Conservation (phyloP, 2,113 vertebrate species). For the Meles meles region DNA sequence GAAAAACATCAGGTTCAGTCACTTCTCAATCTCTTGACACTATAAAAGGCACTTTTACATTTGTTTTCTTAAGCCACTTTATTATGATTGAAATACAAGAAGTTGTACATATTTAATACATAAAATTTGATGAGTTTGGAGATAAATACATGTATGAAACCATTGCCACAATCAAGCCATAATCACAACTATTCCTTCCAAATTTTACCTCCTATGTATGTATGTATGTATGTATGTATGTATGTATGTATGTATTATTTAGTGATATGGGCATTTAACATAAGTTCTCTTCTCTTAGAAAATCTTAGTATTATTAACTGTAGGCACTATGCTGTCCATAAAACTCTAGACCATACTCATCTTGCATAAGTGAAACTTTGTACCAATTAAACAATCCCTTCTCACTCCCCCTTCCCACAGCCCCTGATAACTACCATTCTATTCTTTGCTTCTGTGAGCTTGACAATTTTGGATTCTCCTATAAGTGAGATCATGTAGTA, state of each 20-base stretch:
- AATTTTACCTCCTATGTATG: not conserved
- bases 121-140: not conserved
- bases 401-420: not conserved
- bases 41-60: not conserved
- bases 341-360: not conserved
- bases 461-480: not conserved
- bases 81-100: not conserved
- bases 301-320: not conserved
- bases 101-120: not conserved
- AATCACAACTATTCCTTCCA: not conserved
- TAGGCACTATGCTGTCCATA: not conserved
- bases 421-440: not conserved
- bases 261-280: not conserved
- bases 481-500: not conserved
- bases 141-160: not conserved
- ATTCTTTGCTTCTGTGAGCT: not conserved
- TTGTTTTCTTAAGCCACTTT: not conserved
- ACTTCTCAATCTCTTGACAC: not conserved
- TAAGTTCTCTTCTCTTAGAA: not conserved
- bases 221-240: not conserved
- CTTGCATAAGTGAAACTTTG: not conserved
- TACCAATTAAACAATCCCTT: not conserved
- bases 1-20: not conserved
- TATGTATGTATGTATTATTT: not conserved
- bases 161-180: not conserved